phyloP scores from a whole-genome alignment of 2,113 vertebrate species.

The Psilopsiagon aurifrons region DNA sequence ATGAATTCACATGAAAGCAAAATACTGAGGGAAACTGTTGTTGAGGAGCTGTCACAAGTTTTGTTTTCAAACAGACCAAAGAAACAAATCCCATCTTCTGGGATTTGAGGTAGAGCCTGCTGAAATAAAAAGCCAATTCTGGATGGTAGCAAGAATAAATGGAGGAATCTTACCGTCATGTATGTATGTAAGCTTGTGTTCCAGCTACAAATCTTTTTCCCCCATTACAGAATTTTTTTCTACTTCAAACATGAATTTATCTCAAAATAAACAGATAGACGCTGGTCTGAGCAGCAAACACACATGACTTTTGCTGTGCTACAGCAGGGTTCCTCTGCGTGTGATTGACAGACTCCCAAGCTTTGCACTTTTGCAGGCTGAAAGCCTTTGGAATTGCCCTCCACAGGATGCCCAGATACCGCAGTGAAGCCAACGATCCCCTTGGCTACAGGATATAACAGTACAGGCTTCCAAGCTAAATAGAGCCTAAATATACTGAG shows the following conservation, averaged over 20 bases:
- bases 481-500: background rate
- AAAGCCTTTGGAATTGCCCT: background rate
- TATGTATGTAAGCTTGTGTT: background rate
- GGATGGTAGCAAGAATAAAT: background rate
- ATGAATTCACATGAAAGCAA: background rate
- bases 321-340: background rate
- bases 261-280: background rate
- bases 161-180: background rate
- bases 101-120: background rate
- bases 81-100: background rate
- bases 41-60: background rate
- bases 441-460: background rate
- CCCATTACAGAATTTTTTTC: background rate
- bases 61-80: background rate
- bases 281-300: background rate
- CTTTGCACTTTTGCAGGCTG: accelerated
- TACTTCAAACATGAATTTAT: background rate
- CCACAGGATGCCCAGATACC: background rate
- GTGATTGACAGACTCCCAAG: background rate
- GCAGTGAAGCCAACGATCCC: background rate
- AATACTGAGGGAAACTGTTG: background rate
- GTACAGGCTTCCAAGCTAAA: background rate
- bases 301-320: background rate
- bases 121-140: background rate
- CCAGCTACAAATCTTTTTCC: background rate